Base-by-base conservation (phyloP, 2,113 vertebrate genomes). In the Motacilla tschutschensis region DNA sequence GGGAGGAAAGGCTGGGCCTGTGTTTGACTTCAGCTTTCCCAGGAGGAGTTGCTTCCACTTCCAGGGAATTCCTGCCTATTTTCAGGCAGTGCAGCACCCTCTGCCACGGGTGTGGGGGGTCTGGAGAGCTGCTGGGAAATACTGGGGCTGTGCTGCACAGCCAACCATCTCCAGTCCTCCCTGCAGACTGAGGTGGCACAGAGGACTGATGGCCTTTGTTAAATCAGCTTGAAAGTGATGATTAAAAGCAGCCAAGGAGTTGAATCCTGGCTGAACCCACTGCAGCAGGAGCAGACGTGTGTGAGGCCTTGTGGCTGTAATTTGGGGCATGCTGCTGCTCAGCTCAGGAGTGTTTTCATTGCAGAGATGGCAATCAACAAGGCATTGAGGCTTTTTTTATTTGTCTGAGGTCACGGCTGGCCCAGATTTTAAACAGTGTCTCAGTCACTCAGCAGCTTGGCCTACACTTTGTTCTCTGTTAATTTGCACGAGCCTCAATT, bases 361-460 rank as follows among this genome's bases (percentile, higher is more conserved):
- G 86, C 83, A 40, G 53, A 24, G n/a, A 3, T 46, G 25, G 21
- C 46, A 31, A 36, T 84, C 81, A 82, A 5, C 9, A 1, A 67
- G 67, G 54, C 69, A 28, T 38, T 44, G 72, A 67, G 60, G 72
- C 38, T 73, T 47, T 91, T 59, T 38, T 0, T 44, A 0, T 77
- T 88, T 48, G 33, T 72, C 55, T 73, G 13, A 53, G 75, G 87
- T 63, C 81, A 38, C 8, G 81, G 57, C 66, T 62, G 90, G 9
- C 66, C 54, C 38, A 18, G 16, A 62, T 79, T 80, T 54, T 66
- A 51, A 79, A 38, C 50, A 41, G 77, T 4, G 43, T 17, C 70
- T 91, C 79, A 83, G 83, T 88, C 88, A 82, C 85, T 92, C 87
- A 77, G 75, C 67, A 70, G 75, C 75, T 83, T 60, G 65, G 72